Conservation (phyloP, 2,888 invertebrate species). For the Hoplodrina blanda region DNA sequence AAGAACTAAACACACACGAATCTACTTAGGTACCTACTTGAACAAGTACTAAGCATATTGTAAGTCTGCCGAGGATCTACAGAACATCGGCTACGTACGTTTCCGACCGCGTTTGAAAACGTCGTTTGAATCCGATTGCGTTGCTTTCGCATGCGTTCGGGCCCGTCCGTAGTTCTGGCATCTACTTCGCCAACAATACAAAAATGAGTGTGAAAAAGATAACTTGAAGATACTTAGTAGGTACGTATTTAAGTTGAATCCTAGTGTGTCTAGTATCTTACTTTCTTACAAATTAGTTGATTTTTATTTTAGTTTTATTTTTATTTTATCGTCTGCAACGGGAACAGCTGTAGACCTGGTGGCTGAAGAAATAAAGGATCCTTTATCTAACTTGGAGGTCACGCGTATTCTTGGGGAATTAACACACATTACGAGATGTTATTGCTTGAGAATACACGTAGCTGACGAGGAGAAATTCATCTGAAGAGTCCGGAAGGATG, state of each 20-base stretch:
- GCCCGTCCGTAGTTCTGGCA: constrained; percentile 27
- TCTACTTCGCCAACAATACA: neutral
- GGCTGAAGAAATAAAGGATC: constrained; percentile 60
- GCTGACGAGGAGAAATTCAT: constrained; percentile 93
- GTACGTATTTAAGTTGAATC: constrained; percentile 27
- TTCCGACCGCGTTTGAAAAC: constrained; percentile 47
- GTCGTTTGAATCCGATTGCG: constrained; percentile 27
- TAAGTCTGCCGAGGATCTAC: neutral
- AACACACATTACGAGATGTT: constrained; percentile 98
- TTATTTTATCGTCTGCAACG: neutral
- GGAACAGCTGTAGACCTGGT: neutral
- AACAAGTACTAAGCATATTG: neutral
- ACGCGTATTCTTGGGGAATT: constrained; percentile 99
- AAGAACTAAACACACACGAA: constrained; percentile 47
- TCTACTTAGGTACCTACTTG: constrained; percentile 26
- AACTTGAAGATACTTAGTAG: constrained; percentile 4
- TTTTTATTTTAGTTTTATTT: constrained; percentile 13
- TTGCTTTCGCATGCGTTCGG: constrained; percentile 41
- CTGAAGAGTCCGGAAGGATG: constrained; percentile 55
- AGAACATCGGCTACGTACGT: constrained; percentile 17
- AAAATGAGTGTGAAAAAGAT: neutral
- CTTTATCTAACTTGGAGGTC: constrained; percentile 93
- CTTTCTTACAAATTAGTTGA: neutral
- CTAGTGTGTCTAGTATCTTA: constrained; percentile 44
- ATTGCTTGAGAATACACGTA: constrained; percentile 99